Evolutionary conservation across 1,140 invertebrate genomes (phyloP).

Genomic region (Oppia nitens): DNA sequence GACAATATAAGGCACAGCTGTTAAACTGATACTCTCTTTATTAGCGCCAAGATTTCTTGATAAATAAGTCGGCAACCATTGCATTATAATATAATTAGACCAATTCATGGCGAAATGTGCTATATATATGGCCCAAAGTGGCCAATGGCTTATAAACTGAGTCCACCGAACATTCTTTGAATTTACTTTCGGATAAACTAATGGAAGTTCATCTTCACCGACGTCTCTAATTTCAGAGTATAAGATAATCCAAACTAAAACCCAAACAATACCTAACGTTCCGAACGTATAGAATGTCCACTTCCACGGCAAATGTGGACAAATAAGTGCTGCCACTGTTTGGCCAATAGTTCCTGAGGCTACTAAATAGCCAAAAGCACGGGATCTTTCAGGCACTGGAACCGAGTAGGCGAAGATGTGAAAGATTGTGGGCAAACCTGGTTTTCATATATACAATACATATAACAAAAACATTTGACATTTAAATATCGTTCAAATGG

Average conservation of each 20-base stretch:
- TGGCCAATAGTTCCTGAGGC: conserved; percentile 56
- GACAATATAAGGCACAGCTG: conserved; percentile 56
- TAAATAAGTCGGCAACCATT: conserved; percentile 62
- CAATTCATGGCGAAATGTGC: conserved; percentile 71
- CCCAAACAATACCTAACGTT: conserved; percentile 49
- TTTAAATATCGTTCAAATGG: conserved; percentile 7
- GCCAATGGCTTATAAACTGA: conserved; percentile 50
- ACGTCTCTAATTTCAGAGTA: conserved; percentile 35
- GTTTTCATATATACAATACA: too few relatives aligned
- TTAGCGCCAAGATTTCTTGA: conserved; percentile 46
- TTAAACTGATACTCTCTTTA: conserved; percentile 52
- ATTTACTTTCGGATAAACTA: conserved; percentile 44
- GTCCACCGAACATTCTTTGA: conserved; percentile 37
- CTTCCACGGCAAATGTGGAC: conserved; percentile 45
- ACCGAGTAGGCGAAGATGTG: conserved; percentile 57
- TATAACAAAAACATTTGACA: not conserved
- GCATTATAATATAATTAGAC: conserved; percentile 67
- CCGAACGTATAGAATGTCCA: conserved; percentile 56
- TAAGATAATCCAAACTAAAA: conserved; percentile 44
- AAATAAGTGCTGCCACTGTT: conserved; percentile 52
- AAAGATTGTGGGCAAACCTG: conserved; percentile 61
- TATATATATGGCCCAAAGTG: conserved; percentile 56
- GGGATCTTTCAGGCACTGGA: conserved; percentile 51
- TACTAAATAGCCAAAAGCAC: conserved; percentile 56
- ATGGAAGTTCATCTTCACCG: conserved; percentile 44